Percentiles rank a stretch among this genome's conserved stretches.
Conservation (phyloP, 2,113 vertebrate species). For the Callocephalon fimbriatum region DNA sequence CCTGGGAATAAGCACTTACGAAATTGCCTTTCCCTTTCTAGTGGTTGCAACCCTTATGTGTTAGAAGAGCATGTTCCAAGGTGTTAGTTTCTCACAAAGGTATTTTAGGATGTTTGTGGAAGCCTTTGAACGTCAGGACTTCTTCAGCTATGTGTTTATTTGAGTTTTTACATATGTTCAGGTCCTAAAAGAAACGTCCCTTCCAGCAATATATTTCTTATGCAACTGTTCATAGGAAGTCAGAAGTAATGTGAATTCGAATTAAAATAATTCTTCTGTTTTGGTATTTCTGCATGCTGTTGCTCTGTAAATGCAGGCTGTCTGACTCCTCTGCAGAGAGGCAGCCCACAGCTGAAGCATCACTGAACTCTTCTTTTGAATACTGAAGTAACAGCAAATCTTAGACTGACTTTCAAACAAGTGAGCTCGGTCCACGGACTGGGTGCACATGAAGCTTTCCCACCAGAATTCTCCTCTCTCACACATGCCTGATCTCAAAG, state of each 20-base stretch:
- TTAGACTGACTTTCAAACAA: background rate
- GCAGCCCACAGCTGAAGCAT: background rate
- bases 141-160: background rate
- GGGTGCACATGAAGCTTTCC: background rate
- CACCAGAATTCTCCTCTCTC: background rate
- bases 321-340: background rate
- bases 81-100: background rate
- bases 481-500: background rate
- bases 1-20: background rate
- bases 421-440: background rate
- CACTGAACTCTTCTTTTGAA: background rate
- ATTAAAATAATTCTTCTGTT: background rate
- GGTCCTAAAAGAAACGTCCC: background rate
- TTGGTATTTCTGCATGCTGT: background rate
- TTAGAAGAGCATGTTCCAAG: background rate
- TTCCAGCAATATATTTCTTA: background rate
- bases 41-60: background rate
- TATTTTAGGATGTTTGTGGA: background rate
- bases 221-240: background rate
- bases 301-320: background rate
- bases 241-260: background rate
- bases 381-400: background rate
- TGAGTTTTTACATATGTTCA: background rate
- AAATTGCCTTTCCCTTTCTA: background rate
- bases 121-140: background rate